phyloP scores from a whole-genome alignment of 2,797 vertebrate species.

The Mareca penelope region DNA sequence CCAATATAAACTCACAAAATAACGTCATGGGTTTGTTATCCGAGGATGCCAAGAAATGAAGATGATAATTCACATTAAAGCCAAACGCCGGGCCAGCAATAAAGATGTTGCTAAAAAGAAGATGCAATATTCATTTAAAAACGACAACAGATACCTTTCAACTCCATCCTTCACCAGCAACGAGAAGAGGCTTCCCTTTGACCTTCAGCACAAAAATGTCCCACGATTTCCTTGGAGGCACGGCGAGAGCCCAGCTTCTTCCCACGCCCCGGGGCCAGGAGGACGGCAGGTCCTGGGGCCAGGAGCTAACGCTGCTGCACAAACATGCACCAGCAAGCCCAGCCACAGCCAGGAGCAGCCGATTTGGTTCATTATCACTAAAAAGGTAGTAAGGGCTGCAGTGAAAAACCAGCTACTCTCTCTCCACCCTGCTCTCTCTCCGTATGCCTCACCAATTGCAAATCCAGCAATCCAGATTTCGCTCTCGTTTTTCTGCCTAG shows the following conservation, averaged over 20 bases:
- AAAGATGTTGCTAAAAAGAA: neutral
- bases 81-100: neutral
- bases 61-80: neutral
- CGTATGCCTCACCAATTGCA: neutral
- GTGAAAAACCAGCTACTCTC: neutral
- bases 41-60: neutral
- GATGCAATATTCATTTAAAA: neutral
- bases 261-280: neutral
- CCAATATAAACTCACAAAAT: too few relatives aligned
- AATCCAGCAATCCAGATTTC: neutral
- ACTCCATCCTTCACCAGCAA: neutral
- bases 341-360: neutral
- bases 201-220: neutral
- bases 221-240: accelerated
- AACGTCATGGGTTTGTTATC: too few relatives aligned
- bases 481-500: neutral
- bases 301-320: neutral
- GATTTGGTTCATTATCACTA: conserved; percentile 1
- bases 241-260: accelerated
- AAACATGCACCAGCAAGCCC: conserved; percentile 14
- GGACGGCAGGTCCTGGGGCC: neutral
- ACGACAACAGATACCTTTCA: neutral
- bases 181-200: accelerated
- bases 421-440: neutral
- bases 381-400: conserved; percentile 26